Percentiles rank a stretch among this genome's conserved stretches.
Conservation (phyloP, 2,797 vertebrate genomes). For the Ptychobarbus kaznakovi region DNA sequence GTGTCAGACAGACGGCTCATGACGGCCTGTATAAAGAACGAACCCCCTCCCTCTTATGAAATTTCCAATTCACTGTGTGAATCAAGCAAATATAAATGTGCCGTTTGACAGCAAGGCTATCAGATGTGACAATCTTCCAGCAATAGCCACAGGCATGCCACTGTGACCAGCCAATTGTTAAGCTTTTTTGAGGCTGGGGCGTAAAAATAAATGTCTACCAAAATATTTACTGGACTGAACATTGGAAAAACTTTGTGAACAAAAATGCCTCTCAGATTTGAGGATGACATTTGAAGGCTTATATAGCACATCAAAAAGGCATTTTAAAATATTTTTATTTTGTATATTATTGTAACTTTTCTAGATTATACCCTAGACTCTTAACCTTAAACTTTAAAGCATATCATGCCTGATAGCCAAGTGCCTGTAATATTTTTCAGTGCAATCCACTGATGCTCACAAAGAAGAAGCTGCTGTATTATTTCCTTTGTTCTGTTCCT, state of each 20-base stretch:
- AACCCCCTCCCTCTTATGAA: conserved; percentile 9
- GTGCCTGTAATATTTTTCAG: background rate
- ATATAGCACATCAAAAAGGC: conserved; percentile 3
- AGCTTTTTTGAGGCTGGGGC: conserved; percentile 51
- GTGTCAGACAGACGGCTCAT: conserved; percentile 13
- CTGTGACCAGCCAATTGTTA: conserved; percentile 53
- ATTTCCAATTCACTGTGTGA: conserved; percentile 42
- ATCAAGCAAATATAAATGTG: conserved; percentile 54
- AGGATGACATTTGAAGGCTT: conserved; percentile 28
- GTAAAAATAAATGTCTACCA: conserved; percentile 56
- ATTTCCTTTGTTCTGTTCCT: conserved; percentile 19
- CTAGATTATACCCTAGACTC: background rate
- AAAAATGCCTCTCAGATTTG: background rate
- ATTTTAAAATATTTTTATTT: conserved; percentile 36
- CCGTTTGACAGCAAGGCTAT: conserved; percentile 51
- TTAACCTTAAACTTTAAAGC: conserved; percentile 14
- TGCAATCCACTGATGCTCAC: conserved; percentile 30
- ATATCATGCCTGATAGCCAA: background rate
- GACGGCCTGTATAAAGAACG: conserved; percentile 1
- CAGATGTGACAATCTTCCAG: conserved; percentile 53
- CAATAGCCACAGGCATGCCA: conserved; percentile 45
- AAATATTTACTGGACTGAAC: conserved; percentile 54
- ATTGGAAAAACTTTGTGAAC: conserved; percentile 33
- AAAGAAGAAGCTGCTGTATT: conserved; percentile 4
- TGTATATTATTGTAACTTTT: conserved; percentile 41